These are phyloP conservation scores for Caradrina clavipalpis DNA, from an alignment of 2,888 invertebrate species.

Conservation along the genomic window DNA sequence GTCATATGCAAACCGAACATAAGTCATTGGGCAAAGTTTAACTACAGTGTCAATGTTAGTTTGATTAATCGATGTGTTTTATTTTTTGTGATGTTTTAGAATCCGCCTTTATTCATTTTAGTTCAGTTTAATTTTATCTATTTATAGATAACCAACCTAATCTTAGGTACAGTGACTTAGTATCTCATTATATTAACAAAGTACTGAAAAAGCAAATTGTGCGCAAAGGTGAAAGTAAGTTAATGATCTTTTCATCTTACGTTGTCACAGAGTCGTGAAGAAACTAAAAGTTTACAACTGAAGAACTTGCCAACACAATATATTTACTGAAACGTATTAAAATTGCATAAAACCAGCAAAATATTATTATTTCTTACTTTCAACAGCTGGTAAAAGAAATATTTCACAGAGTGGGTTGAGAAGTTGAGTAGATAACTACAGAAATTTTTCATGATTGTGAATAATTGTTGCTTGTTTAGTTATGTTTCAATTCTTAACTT, in stretches of 20 bases:
- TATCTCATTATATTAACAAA: neutral
- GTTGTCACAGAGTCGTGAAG: constrained; percentile 3
- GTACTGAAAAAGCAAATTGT: neutral
- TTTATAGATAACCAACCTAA: too few relatives aligned
- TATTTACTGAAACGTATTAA: constrained; percentile 2
- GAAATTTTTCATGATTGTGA: neutral
- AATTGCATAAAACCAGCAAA: neutral
- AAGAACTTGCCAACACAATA: constrained; percentile 6
- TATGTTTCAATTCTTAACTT: too few relatives aligned
- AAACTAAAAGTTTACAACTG: constrained; percentile 13
- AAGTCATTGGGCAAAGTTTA: neutral
- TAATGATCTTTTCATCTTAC: constrained; percentile 6
- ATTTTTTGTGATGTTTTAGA: neutral
- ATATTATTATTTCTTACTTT: constrained; percentile 8
- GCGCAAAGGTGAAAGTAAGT: constrained; percentile 2
- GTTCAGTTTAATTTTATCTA: too few relatives aligned
- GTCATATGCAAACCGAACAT: neutral
- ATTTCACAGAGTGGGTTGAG: neutral
- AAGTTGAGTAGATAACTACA: neutral
- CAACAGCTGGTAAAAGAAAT: neutral
- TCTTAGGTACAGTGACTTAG: too few relatives aligned
- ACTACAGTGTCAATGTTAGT: neutral
- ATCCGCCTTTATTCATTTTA: neutral
- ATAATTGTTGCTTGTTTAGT: too few relatives aligned
- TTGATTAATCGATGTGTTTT: neutral